Evolutionary conservation across 64 coral and sea anemone genomes (phyloP).

Genomic region (Stichodactyla mertensii): DNA sequence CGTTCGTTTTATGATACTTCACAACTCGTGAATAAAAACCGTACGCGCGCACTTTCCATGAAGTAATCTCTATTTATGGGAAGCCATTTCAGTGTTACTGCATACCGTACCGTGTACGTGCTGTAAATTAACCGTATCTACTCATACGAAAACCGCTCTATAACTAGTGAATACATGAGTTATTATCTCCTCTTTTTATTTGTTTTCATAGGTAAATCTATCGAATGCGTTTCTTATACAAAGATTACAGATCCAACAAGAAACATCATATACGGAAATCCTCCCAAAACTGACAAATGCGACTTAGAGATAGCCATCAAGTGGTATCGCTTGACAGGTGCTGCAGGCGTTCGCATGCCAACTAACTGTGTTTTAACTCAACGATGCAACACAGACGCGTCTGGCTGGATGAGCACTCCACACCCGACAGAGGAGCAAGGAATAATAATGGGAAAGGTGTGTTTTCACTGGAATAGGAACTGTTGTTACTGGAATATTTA

Average conservation of each 20-base stretch:
- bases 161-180: no score
- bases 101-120: no score
- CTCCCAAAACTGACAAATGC: neutral
- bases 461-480: constrained; percentile 35
- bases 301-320: neutral
- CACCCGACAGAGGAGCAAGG: constrained; percentile 14
- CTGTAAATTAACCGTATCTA: no score
- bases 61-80: no score
- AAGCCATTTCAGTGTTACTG: no score
- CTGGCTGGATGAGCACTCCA: constrained; percentile 34
- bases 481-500: constrained; percentile 7
- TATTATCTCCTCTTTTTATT: neutral
- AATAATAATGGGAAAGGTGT: constrained; percentile 3
- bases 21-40: no score
- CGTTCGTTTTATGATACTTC: no score
- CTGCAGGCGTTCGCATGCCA: constrained; percentile 30
- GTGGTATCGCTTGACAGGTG: constrained; percentile 38
- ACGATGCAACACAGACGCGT: constrained; percentile 19
- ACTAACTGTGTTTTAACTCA: neutral
- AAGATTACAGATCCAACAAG: neutral
- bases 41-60: no score
- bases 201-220: neutral
- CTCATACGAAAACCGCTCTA: no score
- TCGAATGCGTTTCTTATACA: neutral
- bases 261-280: constrained; percentile 1